Percentiles rank a stretch among this genome's conserved stretches.
Evolutionary conservation across 2,113 vertebrate genomes (phyloP).

Genomic region (Petaurus breviceps): DNA sequence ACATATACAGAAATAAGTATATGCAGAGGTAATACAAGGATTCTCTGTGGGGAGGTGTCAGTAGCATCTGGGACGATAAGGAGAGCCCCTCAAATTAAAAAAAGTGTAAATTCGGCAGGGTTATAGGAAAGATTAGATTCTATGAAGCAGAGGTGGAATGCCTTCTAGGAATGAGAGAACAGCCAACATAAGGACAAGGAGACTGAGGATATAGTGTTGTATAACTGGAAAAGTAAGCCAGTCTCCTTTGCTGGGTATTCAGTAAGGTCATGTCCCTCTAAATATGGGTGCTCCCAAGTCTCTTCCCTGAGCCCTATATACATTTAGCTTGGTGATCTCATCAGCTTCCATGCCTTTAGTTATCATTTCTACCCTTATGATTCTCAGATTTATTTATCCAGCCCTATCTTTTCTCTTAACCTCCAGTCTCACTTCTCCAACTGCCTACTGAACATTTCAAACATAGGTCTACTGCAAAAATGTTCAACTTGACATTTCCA

Average conservation of each 20-base stretch:
- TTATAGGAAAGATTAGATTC: neutral
- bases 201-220: neutral
- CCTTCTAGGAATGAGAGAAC: neutral
- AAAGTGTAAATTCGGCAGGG: neutral
- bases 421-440: neutral
- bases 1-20: neutral
- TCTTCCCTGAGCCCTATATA: neutral
- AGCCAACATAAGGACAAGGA: neutral
- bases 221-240: neutral
- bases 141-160: neutral
- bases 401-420: neutral
- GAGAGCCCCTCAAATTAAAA: neutral
- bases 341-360: neutral
- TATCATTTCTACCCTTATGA: neutral
- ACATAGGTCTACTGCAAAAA: neutral
- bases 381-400: neutral
- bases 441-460: neutral
- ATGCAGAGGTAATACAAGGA: neutral
- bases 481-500: neutral
- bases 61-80: neutral
- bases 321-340: neutral
- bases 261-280: neutral
- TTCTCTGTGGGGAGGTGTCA: neutral
- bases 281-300: neutral
- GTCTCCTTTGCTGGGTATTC: neutral